Evolutionary conservation across 2,797 vertebrate species (phyloP).

Genomic region (Sparus aurata): DNA sequence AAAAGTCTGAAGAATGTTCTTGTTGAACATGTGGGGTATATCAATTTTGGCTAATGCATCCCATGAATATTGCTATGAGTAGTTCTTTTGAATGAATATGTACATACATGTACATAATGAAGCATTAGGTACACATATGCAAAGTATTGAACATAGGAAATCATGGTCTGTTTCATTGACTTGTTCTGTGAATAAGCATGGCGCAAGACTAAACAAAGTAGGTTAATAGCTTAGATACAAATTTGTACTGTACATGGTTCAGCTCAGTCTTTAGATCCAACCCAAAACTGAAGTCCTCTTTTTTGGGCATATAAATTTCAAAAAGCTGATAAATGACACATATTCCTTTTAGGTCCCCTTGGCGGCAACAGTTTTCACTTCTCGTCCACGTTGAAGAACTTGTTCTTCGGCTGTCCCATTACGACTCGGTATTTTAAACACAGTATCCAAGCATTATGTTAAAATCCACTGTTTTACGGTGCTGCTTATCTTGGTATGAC

Average conservation of each 20-base stretch:
- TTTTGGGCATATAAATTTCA: conserved; percentile 85
- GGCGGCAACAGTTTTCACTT: conserved; percentile 50
- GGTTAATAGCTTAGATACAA: conserved; percentile 90
- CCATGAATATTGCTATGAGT: conserved; percentile 87
- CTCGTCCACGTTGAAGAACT: conserved; percentile 49
- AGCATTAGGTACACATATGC: conserved; percentile 88
- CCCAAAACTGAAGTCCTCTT: conserved; percentile 74
- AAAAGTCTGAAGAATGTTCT: conserved; percentile 72
- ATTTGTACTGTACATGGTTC: conserved; percentile 88
- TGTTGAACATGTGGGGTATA: conserved; percentile 73
- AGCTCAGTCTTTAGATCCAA: conserved; percentile 81
- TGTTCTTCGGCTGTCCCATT: conserved; percentile 59
- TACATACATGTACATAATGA: conserved; percentile 88
- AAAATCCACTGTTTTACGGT: conserved; percentile 58
- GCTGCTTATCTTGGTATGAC: conserved; percentile 49
- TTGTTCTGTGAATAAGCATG: conserved; percentile 85
- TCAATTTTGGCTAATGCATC: conserved; percentile 82
- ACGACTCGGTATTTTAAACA: conserved; percentile 50
- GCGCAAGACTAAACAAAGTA: conserved; percentile 88
- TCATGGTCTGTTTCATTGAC: conserved; percentile 76
- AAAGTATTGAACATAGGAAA: conserved; percentile 80
- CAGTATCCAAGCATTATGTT: conserved; percentile 55
- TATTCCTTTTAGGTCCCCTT: conserved; percentile 60
- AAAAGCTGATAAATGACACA: conserved; percentile 82
- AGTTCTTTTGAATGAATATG: conserved; percentile 79